phyloP scores from a whole-genome alignment of 2,797 vertebrate species.

The Setipinna tenuifilis region DNA sequence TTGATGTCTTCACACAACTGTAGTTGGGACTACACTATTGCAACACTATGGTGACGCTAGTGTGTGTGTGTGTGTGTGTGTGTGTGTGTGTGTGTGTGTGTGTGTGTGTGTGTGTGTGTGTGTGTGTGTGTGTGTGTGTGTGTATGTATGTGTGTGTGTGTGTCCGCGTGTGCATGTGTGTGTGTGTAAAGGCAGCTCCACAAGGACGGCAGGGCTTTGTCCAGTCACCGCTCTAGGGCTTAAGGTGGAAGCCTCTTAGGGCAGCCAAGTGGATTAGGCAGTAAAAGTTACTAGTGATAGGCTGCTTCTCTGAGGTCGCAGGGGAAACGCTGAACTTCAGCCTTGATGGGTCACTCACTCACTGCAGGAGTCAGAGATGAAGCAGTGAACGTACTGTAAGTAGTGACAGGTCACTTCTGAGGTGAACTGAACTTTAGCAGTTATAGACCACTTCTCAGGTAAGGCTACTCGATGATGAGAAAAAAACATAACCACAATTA shows the following conservation, averaged over 20 bases:
- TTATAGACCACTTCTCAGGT: too few relatives aligned
- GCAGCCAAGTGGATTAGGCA: constrained; percentile 65
- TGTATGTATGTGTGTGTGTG: neutral
- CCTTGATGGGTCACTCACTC: too few relatives aligned
- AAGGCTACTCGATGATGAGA: too few relatives aligned
- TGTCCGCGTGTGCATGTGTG: too few relatives aligned
- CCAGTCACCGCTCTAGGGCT: constrained; percentile 56
- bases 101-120: neutral
- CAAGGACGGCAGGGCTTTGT: constrained; percentile 60
- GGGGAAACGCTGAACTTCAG: neutral
- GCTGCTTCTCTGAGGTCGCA: neutral
- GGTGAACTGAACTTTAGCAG: too few relatives aligned
- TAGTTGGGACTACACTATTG: neutral
- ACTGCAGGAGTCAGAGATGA: too few relatives aligned
- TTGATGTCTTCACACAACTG: neutral
- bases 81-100: neutral
- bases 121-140: constrained; percentile 5
- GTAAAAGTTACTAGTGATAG: constrained; percentile 67
- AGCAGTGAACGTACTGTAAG: too few relatives aligned
- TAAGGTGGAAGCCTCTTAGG: constrained; percentile 73
- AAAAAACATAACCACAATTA: too few relatives aligned
- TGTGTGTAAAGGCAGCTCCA: neutral
- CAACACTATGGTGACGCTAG: neutral
- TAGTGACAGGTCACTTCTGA: too few relatives aligned
- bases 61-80: neutral